A percentile compares a stretch with the other conserved stretches of the same genome.
phyloP scores from a whole-genome alignment of 2,888 invertebrate genomes.

The Ischnus inquisitorius region DNA sequence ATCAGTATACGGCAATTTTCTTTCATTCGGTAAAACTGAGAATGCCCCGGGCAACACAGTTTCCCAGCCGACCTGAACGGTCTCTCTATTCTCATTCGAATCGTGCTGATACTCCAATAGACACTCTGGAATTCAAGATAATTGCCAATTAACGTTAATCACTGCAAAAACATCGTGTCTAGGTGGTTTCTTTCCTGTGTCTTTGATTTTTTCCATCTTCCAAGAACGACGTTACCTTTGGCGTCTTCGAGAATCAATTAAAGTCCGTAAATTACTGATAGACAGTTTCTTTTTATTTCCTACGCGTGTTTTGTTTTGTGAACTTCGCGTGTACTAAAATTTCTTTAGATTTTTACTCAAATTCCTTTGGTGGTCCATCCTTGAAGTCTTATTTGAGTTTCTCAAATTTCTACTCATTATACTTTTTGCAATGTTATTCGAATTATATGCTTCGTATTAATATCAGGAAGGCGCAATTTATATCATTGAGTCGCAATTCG shows the following conservation, averaged over 20 bases:
- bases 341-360: too few species aligned
- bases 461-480: too few species aligned
- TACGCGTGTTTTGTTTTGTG: too few species aligned
- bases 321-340: too few species aligned
- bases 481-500: too few species aligned
- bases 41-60: not conserved
- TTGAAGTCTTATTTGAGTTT: not conserved
- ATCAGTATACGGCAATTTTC: not conserved
- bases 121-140: constrained; percentile 1
- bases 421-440: too few species aligned
- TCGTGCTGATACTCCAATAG: not conserved
- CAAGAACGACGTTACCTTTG: too few species aligned
- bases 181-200: not conserved
- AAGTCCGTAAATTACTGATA: too few species aligned
- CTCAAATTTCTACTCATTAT: not conserved
- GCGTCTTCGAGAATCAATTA: too few species aligned
- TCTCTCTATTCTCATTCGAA: not conserved
- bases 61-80: not conserved
- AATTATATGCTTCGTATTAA: too few species aligned
- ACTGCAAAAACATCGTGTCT: not conserved
- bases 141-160: not conserved
- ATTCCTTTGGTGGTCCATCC: too few species aligned
- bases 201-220: not conserved
- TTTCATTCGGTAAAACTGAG: not conserved
- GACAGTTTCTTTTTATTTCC: too few species aligned